Base-by-base conservation (phyloP, 2,797 vertebrate genomes). In the Adelosebastes latens region DNA sequence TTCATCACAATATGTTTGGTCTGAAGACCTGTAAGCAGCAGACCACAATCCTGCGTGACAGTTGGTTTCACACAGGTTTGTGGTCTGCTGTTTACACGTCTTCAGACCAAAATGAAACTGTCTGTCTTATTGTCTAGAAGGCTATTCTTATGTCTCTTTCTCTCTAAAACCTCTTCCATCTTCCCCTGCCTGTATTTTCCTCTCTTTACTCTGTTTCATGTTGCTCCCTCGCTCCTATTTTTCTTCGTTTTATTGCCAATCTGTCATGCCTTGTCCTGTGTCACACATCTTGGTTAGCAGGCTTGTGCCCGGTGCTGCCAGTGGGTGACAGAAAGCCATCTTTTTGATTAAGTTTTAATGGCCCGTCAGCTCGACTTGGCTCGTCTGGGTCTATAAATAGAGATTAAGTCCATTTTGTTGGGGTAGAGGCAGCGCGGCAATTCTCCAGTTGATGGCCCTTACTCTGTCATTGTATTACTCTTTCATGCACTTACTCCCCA, bases 291-390 rank as follows among this genome's bases (percentile, higher is more conserved):
- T 25, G 62, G 69, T 53, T 6, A 10, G 22, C 77, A 56, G 64
- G 42, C 31, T 22, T 66, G 13, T 36, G 62, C 58, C 49, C 5
- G 1, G 65, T 58, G 77, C 70, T 31, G 72, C 29, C 1, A 2
- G 10, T 31, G 39, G 79, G 67, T 56, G 82, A 86, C 70, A 84
- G 82, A 84, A 80, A 87, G 46, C 71, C 72, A 53, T 83, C 83
- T 25, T 67, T 81, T 76, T 88, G 72, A 92, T 91, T 74, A 87
- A 72, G 75, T 87, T 91, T 91, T 89, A 92, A 90, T 88, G 77
- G 25, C 32, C 84, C 16, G 65, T 49, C 83, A 56, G 82, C 49
- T 83, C 77, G 39, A 61, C 72, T 81, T 59, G 31, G 65, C 49
- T 53, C 2, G 5, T 34, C 68, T 71, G 77, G 10, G 34, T 55